Evolutionary conservation across 2,113 vertebrate species (phyloP).

Genomic region (Melanerpes aurifrons): DNA sequence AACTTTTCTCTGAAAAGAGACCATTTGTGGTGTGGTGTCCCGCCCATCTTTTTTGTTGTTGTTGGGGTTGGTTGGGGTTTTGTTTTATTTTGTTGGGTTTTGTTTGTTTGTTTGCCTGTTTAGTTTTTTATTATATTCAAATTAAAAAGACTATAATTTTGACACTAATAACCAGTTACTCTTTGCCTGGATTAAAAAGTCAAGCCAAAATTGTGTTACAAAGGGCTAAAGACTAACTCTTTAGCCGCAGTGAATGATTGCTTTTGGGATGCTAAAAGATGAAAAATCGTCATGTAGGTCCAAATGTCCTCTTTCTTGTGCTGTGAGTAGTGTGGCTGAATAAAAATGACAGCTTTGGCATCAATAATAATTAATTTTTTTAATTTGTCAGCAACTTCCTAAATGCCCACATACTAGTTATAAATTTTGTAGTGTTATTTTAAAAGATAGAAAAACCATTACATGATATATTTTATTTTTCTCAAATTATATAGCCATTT

Average conservation of each 20-base stretch:
- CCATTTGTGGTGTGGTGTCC: neutral
- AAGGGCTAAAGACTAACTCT: constrained; percentile 65
- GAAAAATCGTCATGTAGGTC: neutral
- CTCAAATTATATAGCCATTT: neutral
- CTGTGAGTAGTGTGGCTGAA: neutral
- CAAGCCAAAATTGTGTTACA: constrained; percentile 20
- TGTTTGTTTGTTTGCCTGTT: too few species aligned
- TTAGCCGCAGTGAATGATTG: neutral
- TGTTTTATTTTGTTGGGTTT: too few species aligned
- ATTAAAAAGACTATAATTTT: neutral
- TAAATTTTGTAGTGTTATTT: neutral
- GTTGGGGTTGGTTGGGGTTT: neutral
- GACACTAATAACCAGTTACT: neutral
- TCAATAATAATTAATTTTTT: neutral
- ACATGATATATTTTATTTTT: neutral
- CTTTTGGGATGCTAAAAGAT: neutral
- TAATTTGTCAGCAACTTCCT: neutral
- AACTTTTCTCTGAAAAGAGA: neutral
- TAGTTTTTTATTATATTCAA: neutral
- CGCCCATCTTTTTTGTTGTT: too few species aligned
- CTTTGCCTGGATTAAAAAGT: neutral
- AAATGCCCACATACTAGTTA: neutral
- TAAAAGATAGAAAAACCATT: neutral
- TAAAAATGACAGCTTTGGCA: neutral
- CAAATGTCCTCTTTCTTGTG: neutral